Base-by-base conservation (phyloP, 2,113 vertebrate genomes). In the Corvus hawaiiensis region DNA sequence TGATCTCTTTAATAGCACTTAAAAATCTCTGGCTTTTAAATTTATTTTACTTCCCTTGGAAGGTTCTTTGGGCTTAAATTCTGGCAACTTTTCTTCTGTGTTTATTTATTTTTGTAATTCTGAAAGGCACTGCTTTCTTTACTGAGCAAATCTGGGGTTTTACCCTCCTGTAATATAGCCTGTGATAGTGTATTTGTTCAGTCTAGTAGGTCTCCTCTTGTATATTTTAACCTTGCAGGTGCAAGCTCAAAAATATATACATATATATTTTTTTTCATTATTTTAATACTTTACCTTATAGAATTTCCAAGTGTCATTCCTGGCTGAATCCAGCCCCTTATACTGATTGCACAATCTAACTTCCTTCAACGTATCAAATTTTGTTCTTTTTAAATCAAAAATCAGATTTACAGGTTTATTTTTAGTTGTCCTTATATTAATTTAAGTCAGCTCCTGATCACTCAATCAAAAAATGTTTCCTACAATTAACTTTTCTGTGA, bases 341-440 rank as follows among this genome's bases (percentile, higher is more conserved):
- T 23, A 61, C 35, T 85, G 54, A 85, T 92, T 92, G 64, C 23
- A 48, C 20, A 72, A 44, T 43, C 66, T 79, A 23, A 7, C 55
- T 89, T 93, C 56, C 44, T 85, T 84, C 26, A n/a, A 2, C 37
- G 87, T 59, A 74, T 49, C 35, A 72, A 33, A 76, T 93, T 84
- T 78, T 46, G 6, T 58, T 76, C 46, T 71, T 87, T 85, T 67
- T 8, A 87, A 96, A 86, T 93, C 41, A 92, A 88, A 62, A 90
- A 86, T 77, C 17, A 69, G 58, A 89, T 68, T 90, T 87, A 56
- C 37, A 58, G 54, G 10, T 4, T 62, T 92, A 84, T 90, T 92
- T 96, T 89, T 86, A 80, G 76, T 77, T 89, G 68, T 66, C 43
- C 51, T 91, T 68, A 28, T 76, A 61, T 73, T 90, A 90, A 91